Evolutionary conservation across 2,113 vertebrate genomes (phyloP).

Genomic region (Toxotes jaculatrix): DNA sequence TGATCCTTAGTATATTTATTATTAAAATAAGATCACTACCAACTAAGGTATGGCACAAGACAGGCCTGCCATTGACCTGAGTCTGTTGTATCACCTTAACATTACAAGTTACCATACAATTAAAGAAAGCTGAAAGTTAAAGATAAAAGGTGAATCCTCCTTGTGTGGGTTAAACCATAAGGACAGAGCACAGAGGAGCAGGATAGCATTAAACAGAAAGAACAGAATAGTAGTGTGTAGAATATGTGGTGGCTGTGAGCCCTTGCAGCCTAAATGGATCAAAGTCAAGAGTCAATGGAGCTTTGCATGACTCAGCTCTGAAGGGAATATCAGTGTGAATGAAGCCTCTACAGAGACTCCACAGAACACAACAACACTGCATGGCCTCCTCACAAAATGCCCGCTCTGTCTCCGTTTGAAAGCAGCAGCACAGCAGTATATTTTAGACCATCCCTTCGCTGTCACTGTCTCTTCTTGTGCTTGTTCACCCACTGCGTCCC

Average conservation of each 20-base stretch:
- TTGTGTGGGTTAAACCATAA: too few relatives aligned
- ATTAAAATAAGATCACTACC: too few relatives aligned
- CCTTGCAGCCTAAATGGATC: conserved; percentile 55
- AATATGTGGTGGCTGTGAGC: conserved; percentile 45
- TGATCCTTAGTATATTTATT: background rate
- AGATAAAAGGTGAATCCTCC: too few relatives aligned
- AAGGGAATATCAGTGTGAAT: conserved; percentile 44
- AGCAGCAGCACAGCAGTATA: background rate
- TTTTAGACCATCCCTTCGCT: conserved; percentile 28
- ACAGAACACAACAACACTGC: conserved; percentile 24
- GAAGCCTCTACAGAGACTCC: conserved; percentile 36
- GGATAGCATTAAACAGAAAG: conserved; percentile 17
- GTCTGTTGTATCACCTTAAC: too few relatives aligned
- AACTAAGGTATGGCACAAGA: too few relatives aligned
- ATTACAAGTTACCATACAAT: too few relatives aligned
- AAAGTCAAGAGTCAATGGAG: conserved; percentile 55
- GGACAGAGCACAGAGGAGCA: background rate
- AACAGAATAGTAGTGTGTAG: conserved; percentile 6
- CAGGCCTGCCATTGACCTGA: too few relatives aligned
- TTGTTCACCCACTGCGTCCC: conserved; percentile 28
- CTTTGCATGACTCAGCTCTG: conserved; percentile 65
- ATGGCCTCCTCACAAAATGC: conserved; percentile 25
- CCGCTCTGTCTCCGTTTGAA: conserved; percentile 8
- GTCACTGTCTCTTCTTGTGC: conserved; percentile 34
- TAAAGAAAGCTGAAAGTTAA: too few relatives aligned